These are phyloP conservation scores for Bicyclus anynana DNA, from an alignment of 1,140 invertebrate species.

Conservation along the genomic window DNA sequence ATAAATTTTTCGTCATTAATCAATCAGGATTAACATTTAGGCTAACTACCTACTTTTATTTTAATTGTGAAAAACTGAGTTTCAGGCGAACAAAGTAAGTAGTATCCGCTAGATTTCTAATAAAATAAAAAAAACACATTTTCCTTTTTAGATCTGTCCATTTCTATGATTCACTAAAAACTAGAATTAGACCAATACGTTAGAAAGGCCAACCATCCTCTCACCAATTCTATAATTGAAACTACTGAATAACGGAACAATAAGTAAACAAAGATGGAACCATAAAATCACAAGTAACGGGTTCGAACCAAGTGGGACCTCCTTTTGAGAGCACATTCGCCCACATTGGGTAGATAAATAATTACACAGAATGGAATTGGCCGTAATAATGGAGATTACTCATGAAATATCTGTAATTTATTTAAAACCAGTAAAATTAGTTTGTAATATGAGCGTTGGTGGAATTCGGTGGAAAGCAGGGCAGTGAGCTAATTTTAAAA, in stretches of 20 bases:
- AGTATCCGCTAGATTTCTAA: too few species aligned
- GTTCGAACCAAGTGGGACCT: neutral
- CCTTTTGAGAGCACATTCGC: constrained; percentile 11
- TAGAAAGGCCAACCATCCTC: constrained; percentile 18
- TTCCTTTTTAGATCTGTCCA: too few species aligned
- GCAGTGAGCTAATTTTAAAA: too few species aligned
- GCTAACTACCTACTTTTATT: too few species aligned
- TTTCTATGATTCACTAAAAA: neutral
- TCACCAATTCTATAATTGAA: constrained; percentile 23
- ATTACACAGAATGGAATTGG: neutral
- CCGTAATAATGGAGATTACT: neutral
- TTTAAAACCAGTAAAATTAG: neutral
- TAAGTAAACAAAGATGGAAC: constrained; percentile 19
- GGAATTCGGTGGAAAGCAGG: neutral
- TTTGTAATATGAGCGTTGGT: too few species aligned
- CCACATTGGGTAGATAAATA: constrained; percentile 13
- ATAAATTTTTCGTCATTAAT: too few species aligned
- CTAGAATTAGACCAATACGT: constrained; percentile 5
- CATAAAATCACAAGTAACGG: constrained; percentile 21
- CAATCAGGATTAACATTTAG: too few species aligned
- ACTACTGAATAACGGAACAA: constrained; percentile 13
- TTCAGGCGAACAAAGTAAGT: too few species aligned
- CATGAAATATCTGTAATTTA: neutral
- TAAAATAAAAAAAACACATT: too few species aligned
- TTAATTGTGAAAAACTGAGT: too few species aligned